Conservation (phyloP, 2,113 vertebrate genomes). For the Morphnarchus princeps region DNA sequence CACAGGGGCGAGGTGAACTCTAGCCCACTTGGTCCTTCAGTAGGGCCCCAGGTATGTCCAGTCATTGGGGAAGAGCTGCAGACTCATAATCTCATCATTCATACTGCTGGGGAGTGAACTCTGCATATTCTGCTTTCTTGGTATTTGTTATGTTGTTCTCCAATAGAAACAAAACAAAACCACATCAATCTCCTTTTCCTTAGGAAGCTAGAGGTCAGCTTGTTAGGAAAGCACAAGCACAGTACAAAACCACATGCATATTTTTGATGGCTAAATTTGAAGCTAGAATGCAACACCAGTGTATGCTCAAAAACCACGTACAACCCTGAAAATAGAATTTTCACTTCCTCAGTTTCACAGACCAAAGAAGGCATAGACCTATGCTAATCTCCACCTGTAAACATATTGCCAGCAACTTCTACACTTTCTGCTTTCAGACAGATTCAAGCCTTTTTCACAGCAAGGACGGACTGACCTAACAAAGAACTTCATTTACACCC, state of each 20-base stretch:
- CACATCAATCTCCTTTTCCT: not conserved
- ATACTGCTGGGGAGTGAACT: not conserved
- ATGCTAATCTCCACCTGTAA: not conserved
- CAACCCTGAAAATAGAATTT: not conserved
- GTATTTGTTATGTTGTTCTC: not conserved
- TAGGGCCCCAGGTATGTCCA: not conserved
- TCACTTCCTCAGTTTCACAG: not conserved
- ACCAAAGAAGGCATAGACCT: not conserved
- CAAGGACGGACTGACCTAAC: not conserved
- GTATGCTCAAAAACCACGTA: not conserved
- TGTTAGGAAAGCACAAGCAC: not conserved
- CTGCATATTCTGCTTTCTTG: not conserved
- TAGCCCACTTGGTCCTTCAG: not conserved
- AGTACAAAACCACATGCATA: not conserved
- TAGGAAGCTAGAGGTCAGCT: not conserved
- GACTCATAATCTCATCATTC: not conserved
- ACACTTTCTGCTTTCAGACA: not conserved
- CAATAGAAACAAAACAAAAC: not conserved
- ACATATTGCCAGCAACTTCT: not conserved
- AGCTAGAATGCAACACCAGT: not conserved
- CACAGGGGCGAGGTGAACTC: not conserved
- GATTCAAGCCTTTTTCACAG: not conserved
- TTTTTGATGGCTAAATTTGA: not conserved
- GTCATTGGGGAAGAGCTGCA: not conserved
- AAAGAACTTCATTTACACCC: not conserved